phyloP scores from a whole-genome alignment of 2,113 vertebrate species.

The Nycticorax nycticorax region DNA sequence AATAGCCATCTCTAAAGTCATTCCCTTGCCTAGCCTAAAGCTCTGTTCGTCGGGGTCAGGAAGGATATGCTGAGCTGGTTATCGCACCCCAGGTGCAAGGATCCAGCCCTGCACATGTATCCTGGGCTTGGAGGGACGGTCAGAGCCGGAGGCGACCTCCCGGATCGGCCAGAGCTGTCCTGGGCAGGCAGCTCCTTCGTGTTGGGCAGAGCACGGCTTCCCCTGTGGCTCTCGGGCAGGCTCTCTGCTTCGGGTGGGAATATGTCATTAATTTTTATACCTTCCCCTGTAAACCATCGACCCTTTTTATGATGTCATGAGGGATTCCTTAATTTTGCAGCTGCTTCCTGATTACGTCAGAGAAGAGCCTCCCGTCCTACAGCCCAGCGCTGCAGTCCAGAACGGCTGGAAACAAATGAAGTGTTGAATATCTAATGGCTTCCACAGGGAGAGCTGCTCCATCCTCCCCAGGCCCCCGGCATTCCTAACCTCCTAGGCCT shows the following conservation, averaged over 20 bases:
- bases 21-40: neutral
- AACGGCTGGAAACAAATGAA: conserved; percentile 82
- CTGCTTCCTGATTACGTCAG: conserved; percentile 87
- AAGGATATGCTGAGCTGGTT: neutral
- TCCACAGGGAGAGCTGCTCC: conserved; percentile 79
- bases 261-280: conserved; percentile 84
- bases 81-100: neutral
- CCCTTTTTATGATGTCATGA: conserved; percentile 84
- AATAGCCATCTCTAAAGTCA: neutral
- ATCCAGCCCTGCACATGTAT: neutral
- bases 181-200: neutral
- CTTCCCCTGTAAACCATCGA: conserved; percentile 81
- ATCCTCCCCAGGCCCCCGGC: conserved; percentile 73
- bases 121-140: neutral
- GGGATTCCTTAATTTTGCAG: conserved; percentile 87
- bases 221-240: conserved; percentile 48
- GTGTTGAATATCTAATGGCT: conserved; percentile 85
- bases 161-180: neutral
- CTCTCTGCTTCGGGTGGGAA: conserved; percentile 68
- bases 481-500: conserved; percentile 71
- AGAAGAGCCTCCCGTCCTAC: conserved; percentile 77
- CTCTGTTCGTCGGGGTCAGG: neutral
- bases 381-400: conserved; percentile 68
- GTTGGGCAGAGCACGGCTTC: conserved; percentile 27
- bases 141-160: neutral